phyloP scores from a whole-genome alignment of 2,113 vertebrate genomes.

The Amblyopsis rosae region DNA sequence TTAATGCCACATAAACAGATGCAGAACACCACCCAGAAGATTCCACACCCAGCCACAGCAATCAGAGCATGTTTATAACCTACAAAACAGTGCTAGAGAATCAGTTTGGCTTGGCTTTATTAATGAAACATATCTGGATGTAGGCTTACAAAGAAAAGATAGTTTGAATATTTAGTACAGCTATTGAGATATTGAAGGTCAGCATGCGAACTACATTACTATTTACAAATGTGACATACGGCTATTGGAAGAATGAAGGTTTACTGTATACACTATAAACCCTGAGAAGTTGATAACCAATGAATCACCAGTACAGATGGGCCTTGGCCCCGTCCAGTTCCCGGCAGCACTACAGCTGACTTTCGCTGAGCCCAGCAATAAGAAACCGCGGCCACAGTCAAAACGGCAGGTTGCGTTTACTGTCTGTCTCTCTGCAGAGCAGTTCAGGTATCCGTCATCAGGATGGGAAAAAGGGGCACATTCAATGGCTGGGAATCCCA shows the following conservation, averaged over 20 bases:
- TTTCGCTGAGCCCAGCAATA: constrained; percentile 27
- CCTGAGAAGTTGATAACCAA: too few species aligned
- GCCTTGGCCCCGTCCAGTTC: constrained; percentile 54
- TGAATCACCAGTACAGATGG: constrained; percentile 60
- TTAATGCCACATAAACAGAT: constrained; percentile 57
- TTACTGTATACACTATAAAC: too few species aligned
- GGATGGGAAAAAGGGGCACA: constrained; percentile 41
- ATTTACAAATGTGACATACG: too few species aligned
- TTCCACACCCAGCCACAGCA: constrained; percentile 41
- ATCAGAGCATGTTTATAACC: constrained; percentile 58
- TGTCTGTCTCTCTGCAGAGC: constrained; percentile 23
- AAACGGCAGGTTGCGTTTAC: constrained; percentile 57
- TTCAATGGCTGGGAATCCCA: constrained; percentile 23
- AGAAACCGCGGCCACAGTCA: constrained; percentile 50
- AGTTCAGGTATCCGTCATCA: constrained; percentile 44
- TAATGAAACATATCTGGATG: too few species aligned
- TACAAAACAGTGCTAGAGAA: constrained; percentile 22
- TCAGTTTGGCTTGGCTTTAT: not conserved
- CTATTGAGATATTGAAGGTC: too few species aligned
- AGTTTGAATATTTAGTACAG: too few species aligned
- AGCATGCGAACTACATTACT: too few species aligned
- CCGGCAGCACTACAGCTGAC: constrained; percentile 34
- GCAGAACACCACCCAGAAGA: constrained; percentile 37
- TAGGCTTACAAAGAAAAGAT: too few species aligned
- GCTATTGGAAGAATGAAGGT: too few species aligned